phyloP scores from a whole-genome alignment of 2,113 vertebrate genomes.

The Cyprinus carpio region DNA sequence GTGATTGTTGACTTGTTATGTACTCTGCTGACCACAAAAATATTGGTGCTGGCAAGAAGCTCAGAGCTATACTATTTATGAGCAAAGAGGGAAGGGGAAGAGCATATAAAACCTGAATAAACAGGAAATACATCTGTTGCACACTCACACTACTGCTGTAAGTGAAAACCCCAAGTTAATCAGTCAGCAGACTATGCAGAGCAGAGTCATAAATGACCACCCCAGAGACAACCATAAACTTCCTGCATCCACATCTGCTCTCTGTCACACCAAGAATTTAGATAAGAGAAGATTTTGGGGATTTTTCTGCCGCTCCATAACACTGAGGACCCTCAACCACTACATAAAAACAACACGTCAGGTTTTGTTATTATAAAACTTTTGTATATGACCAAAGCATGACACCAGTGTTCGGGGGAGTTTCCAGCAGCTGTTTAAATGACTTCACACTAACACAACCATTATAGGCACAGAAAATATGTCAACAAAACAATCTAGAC shows the following conservation, averaged over 20 bases:
- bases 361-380: conserved; percentile 60
- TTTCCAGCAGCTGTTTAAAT: conserved; percentile 42
- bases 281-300: conserved; percentile 41
- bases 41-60: background rate
- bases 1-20: background rate
- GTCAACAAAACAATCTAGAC: conserved; percentile 58
- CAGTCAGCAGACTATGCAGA: background rate
- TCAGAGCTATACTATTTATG: conserved; percentile 18
- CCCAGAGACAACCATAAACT: conserved; percentile 25
- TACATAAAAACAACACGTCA: conserved; percentile 62
- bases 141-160: background rate
- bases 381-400: background rate
- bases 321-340: conserved; percentile 35
- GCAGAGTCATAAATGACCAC: conserved; percentile 24
- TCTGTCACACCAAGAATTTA: conserved; percentile 50
- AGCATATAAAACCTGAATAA: conserved; percentile 15
- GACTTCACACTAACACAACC: conserved; percentile 48
- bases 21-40: conserved; percentile 7
- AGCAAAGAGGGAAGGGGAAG: background rate
- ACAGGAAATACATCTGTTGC: conserved; percentile 27
- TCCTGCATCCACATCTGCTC: conserved; percentile 54
- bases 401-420: conserved; percentile 12
- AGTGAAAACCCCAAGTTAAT: background rate
- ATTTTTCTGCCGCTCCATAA: conserved; percentile 35
- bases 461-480: conserved; percentile 55